These are phyloP conservation scores for Patella caerulea DNA, from an alignment of 2,888 invertebrate genomes.

Conservation along the genomic window DNA sequence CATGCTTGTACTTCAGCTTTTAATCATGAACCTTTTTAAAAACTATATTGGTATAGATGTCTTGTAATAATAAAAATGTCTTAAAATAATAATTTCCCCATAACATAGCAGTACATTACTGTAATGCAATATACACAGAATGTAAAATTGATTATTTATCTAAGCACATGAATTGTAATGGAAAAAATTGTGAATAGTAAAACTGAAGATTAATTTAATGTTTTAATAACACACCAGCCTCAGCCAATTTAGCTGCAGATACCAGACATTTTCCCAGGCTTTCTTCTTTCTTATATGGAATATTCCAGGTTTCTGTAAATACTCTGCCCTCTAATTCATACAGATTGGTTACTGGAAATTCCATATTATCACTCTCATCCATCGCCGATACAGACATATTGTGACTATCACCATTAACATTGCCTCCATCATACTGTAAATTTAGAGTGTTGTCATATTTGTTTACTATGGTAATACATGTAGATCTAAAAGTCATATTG, in stretches of 20 bases:
- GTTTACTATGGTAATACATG: too few species aligned
- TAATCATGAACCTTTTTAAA: background rate
- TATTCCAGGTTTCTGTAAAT: constrained; percentile 74
- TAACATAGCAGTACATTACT: background rate
- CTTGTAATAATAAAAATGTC: background rate
- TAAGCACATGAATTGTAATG: too few species aligned
- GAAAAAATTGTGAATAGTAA: too few species aligned
- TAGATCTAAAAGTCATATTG: too few species aligned
- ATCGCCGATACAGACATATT: constrained; percentile 36
- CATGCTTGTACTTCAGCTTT: background rate
- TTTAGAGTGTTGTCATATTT: too few species aligned
- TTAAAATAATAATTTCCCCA: background rate
- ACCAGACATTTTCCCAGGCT: constrained; percentile 73
- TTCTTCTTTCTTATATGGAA: constrained; percentile 74
- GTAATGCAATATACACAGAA: background rate
- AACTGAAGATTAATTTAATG: too few species aligned
- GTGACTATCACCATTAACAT: constrained; percentile 33
- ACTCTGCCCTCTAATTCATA: constrained; percentile 73
- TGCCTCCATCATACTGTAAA: background rate
- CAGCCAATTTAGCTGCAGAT: constrained; percentile 71
- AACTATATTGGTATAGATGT: background rate
- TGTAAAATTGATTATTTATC: background rate
- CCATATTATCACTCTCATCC: constrained; percentile 58
- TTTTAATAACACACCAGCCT: constrained; percentile 65
- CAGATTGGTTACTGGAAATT: constrained; percentile 73